Percentiles rank a stretch among this genome's conserved stretches.
Evolutionary conservation across 2,797 vertebrate species (phyloP).

Genomic region (Gymnothorax javanicus): DNA sequence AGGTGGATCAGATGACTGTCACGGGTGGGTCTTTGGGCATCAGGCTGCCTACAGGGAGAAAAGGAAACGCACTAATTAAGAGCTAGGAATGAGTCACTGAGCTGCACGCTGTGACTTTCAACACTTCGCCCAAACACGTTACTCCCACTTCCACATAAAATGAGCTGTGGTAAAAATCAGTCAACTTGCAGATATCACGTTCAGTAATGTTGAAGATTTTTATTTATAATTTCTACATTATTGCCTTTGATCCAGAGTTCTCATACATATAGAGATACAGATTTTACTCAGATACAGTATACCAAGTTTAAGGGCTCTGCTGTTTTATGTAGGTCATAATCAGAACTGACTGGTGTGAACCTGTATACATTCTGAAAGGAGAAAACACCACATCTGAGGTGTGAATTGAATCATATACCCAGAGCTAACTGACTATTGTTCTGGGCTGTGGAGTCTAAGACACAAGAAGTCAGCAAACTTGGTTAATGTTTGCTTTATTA

Average conservation of each 20-base stretch:
- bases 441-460: not conserved
- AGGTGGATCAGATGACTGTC: not conserved
- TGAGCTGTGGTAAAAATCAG: constrained; percentile 7
- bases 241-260: not conserved
- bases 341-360: not conserved
- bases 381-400: not conserved
- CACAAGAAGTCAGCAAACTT: not conserved
- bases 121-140: not conserved
- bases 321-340: not conserved
- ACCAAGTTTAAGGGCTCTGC: not conserved
- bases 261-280: not conserved
- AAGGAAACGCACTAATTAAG: constrained; percentile 3
- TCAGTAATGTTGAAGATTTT: not conserved
- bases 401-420: not conserved
- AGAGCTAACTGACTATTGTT: not conserved
- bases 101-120: constrained; percentile 8
- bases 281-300: not conserved
- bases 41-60: not conserved
- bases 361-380: not conserved
- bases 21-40: not conserved
- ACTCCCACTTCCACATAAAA: constrained; percentile 2
- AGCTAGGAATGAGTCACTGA: constrained; percentile 2
- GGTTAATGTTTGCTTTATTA: not conserved
- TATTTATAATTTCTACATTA: not conserved
- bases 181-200: not conserved